Percentiles rank a stretch among this genome's conserved stretches.
These are phyloP conservation scores for Ruditapes philippinarum DNA, from an alignment of 1,140 invertebrate species.

Conservation along the genomic window DNA sequence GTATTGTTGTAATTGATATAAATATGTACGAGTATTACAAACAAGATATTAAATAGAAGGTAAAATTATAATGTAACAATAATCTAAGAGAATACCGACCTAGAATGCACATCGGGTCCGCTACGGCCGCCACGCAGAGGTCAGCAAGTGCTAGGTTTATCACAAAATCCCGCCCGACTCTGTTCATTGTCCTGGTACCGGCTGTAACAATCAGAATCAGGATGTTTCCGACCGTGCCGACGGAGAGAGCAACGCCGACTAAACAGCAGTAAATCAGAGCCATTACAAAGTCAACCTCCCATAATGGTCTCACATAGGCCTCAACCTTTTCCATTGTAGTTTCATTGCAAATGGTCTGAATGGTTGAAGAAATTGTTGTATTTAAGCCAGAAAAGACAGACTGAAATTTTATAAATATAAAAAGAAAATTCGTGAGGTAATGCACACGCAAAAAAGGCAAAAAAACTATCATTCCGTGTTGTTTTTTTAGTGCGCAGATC, in stretches of 20 bases:
- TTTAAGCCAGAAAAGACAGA: neutral
- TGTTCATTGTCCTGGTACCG: constrained; percentile 69
- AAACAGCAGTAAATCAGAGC: constrained; percentile 76
- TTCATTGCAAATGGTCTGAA: constrained; percentile 8
- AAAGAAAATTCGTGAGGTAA: no score
- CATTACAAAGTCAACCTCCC: constrained; percentile 70
- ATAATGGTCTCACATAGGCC: constrained; percentile 57
- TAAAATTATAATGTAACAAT: no score
- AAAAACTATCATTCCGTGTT: no score
- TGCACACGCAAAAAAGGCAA: no score
- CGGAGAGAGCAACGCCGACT: constrained; percentile 67
- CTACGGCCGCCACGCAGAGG: constrained; percentile 80
- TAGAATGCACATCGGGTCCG: constrained; percentile 83
- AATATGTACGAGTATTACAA: no score
- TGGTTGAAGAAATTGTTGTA: neutral
- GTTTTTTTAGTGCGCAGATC: no score
- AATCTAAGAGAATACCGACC: constrained; percentile 72
- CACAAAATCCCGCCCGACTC: constrained; percentile 80
- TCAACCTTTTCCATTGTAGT: neutral
- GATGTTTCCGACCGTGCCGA: constrained; percentile 76
- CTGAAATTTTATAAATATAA: no score
- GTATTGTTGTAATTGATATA: no score
- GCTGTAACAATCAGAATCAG: constrained; percentile 75
- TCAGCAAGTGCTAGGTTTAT: constrained; percentile 84
- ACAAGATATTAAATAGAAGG: no score